Evolutionary conservation across 2,888 invertebrate genomes (phyloP), one percentile per base, ranked within the genome.

Genomic region (Stenchaetothrips biformis): DNA sequence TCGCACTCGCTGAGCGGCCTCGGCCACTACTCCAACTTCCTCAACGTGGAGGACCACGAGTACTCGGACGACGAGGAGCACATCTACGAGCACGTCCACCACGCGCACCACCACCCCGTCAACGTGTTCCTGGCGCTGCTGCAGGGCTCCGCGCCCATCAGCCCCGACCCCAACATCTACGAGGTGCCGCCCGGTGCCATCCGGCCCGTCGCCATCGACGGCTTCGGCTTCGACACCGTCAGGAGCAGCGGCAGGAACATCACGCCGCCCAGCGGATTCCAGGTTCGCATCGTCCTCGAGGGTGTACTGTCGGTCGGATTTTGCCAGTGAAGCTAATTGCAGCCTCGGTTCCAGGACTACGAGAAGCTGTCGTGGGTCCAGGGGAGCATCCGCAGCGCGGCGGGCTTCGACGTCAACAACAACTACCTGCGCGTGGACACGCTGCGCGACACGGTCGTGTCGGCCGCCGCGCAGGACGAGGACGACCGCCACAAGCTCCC

Each of bases 111-210:
- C 37, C 79, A 78, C n/a, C 82, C 82, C 16, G 81, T 80, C 37
- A 82, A 82, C 80, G 74, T 82, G n/a, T 82, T 82, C 77, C 78
- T 82, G 48, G 80, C 80, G 48, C 62, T 82, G 37, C 62, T 82
- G 21, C 79, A 80, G 8, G 78, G 79, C 16, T 79, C 79, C 47
- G 78, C 48, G 13, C 79, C 81, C 18, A 81, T 81, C 78, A 81
- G 82, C 78, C 83, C 82, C 7, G 82, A 82, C 77, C 80, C 81
- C n/a, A 80, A 82, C 79, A 83, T 83, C 77, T 83, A 83, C 78
- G 82, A 83, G 77, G 82, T 83, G 13, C 83, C 83, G 67, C 81
- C 81, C 53, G 81, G 82, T 48, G 81, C 82, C 77, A 81, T 82
- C 48, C 78, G 81, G 25, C 79, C 80, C 37, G 80, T 67, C 27